Evolutionary conservation across 1,140 invertebrate species (phyloP).

Genomic region (Drosophila oshimai): DNA sequence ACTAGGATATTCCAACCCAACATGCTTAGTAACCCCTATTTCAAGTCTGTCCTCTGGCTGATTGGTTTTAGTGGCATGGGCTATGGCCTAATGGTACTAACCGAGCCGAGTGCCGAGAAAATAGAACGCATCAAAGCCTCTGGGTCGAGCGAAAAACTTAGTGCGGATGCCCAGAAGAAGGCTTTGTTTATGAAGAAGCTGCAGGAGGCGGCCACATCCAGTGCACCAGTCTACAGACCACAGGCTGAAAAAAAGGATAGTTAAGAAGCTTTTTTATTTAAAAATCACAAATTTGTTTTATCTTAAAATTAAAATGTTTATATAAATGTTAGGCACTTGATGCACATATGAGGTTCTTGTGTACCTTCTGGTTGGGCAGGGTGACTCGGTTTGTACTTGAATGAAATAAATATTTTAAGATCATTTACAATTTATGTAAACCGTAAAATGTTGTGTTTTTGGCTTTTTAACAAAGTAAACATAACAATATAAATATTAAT

Average conservation of each 20-base stretch:
- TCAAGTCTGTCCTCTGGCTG: slow-evolving; percentile 85
- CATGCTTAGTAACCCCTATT: slow-evolving; percentile 82
- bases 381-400: too few relatives aligned
- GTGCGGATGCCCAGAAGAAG: slow-evolving; percentile 53
- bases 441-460: too few relatives aligned
- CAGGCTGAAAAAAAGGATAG: slow-evolving; percentile 46
- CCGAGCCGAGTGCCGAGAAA: slow-evolving; percentile 84
- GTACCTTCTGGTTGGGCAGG: too few relatives aligned
- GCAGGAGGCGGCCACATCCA: slow-evolving; percentile 57
- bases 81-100: slow-evolving; percentile 84
- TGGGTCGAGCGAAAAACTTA: neutral
- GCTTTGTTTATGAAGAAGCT: slow-evolving; percentile 67
- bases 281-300: slow-evolving; percentile 23
- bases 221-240: slow-evolving; percentile 42
- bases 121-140: slow-evolving; percentile 83
- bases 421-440: too few relatives aligned
- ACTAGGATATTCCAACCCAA: slow-evolving; percentile 30
- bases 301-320: slow-evolving; percentile 27
- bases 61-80: slow-evolving; percentile 84
- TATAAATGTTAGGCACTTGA: too few relatives aligned
- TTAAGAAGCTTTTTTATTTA: slow-evolving; percentile 4
- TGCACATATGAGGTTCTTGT: too few relatives aligned
- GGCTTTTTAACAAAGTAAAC: too few relatives aligned
- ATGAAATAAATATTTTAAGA: neutral
- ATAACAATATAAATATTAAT: too few relatives aligned